phyloP scores from a whole-genome alignment of 2,888 invertebrate species.

The Linnaemya vulpina region DNA sequence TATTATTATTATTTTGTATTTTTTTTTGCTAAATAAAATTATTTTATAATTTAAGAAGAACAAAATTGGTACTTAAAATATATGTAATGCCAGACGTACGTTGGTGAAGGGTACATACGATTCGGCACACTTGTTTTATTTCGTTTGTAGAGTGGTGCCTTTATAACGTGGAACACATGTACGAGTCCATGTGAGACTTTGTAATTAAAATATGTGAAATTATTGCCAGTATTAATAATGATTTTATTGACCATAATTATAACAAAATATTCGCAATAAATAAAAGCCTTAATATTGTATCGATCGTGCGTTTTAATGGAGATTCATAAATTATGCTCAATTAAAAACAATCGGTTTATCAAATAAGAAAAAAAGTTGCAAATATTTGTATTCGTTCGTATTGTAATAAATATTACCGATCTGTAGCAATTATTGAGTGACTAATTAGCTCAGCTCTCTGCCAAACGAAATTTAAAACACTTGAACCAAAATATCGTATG shows the following conservation, averaged over 20 bases:
- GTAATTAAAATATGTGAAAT: too few species aligned
- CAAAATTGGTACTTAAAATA: too few species aligned
- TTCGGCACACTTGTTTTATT: too few species aligned
- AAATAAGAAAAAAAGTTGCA: neutral
- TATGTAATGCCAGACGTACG: too few species aligned
- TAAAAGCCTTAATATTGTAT: neutral
- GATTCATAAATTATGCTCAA: neutral
- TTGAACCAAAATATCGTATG: constrained; percentile 21
- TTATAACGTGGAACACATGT: too few species aligned
- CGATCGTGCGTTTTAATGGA: neutral
- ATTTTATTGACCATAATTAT: neutral
- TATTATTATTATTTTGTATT: too few species aligned
- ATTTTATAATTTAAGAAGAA: too few species aligned
- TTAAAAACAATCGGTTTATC: neutral
- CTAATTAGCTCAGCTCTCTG: constrained; percentile 70
- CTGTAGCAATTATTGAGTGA: constrained; percentile 70
- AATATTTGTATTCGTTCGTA: constrained; percentile 19
- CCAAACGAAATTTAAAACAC: neutral
- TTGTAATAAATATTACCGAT: constrained; percentile 64
- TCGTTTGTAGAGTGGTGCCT: too few species aligned
- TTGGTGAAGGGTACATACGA: too few species aligned
- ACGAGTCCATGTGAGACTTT: too few species aligned
- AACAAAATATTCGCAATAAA: neutral
- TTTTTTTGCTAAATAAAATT: too few species aligned
- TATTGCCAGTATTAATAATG: too few species aligned